Evolutionary conservation across 2,888 invertebrate genomes (phyloP), one percentile per base, ranked within the genome.

Genomic region (Pogonocherus hispidulus): DNA sequence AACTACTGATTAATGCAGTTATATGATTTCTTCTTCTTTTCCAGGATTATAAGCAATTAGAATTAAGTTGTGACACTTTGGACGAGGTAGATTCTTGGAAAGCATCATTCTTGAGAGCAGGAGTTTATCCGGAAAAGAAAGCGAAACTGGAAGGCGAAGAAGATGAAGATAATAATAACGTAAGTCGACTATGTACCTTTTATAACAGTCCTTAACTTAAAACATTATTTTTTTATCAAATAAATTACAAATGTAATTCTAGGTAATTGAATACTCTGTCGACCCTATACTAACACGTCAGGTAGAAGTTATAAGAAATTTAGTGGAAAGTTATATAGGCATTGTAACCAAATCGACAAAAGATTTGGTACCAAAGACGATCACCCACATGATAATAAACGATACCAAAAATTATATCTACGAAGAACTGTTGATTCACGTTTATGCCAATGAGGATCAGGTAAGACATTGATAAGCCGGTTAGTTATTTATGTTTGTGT

Each of bases 81-180:
- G 98, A 98, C 81, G 98, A 98, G 79, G 96, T 99, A 23, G 99
- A 99, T 85, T 97, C 97, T 11, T 99, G 99, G 99, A 99, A 99
- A 87, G 99, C 99, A 0, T 99, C 99, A 6, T 98, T 99, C 88
- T 90, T 99, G 27, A 91, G 99, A 76, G 99, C 99, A 66, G 99
- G 99, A 56, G 99, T 99, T 46, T 99, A 99, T 87, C 99, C 99
- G 0, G 99, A 99, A 86, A 97, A 98, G 85, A 22, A 5, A 32
- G 92, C 92, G 87, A 11, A 89, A 89, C 82, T 94, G 94, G 78
- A 91, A 94, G 89, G 67, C n/a, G 41, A 41, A 14, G 41, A 41
- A 1, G 41, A 41, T 14, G 63, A 62, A 14, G 73, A 75, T 14
- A 60, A 66, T 41, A 56, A 69, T 19, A 69, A 67, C 32, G 76